Base-by-base conservation (phyloP, 2,113 vertebrate species). In the Oostethus manadensis region DNA sequence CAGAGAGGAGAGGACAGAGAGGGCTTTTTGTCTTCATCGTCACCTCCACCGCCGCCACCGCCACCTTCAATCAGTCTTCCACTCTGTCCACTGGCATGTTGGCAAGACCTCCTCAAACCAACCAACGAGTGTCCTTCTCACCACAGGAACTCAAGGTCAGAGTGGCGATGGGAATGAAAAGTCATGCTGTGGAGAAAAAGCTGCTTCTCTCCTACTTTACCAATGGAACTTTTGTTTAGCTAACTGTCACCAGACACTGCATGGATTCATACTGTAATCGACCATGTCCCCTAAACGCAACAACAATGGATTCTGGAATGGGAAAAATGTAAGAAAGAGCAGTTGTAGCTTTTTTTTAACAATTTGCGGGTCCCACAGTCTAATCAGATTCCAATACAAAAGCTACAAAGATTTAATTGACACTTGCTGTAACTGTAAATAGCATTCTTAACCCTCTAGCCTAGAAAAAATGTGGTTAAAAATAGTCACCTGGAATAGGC, bases 31-130 rank as follows among this genome's bases (percentile, higher is more conserved):
- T 55, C 29, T 33, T 33, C 29, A 7, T 33, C 29, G n/a, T n/a
- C 3, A 56, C 80, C 40, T 64, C 60, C 3, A 56, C 79, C 33
- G 62, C 60, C 18, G 56, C 54, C 49, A 70, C n/a, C n/a, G n/a
- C 74, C 71, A 61, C 57, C 68, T 75, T 68, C 49, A 76, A 58
- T 72, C 77, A 58, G 64, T 67, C 58, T 56, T 61, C 56, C 69
- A 76, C 71, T 71, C 77, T 64, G 57, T 56, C 51, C 63, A 33
- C 74, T 22, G 71, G 60, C 58, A 57, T 74, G 29, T 70, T 59
- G 55, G 56, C 48, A 10, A 59, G 50, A 50, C 38, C 13, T 76
- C 49, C n/a, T 71, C 64, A 60, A 29, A 33, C 42, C 7, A 35
- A 47, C 58, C 59, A 74, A 68, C 62, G 53, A 71, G 66, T 55